Percentiles rank a stretch among this genome's conserved stretches.
Conservation (phyloP, 2,888 invertebrate genomes). For the Trichopoda pennipes region DNA sequence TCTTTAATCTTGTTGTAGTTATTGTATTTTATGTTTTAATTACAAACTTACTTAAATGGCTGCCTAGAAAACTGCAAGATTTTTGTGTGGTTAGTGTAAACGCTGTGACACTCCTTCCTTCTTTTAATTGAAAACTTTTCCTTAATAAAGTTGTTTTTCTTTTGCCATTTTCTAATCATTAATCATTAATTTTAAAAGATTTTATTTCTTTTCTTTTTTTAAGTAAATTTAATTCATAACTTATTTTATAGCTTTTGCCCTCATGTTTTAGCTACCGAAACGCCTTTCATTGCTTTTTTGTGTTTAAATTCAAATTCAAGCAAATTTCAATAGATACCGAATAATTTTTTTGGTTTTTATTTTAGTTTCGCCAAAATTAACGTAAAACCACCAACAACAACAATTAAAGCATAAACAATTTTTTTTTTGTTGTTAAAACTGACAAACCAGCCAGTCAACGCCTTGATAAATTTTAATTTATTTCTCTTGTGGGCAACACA, state of each 20-base stretch:
- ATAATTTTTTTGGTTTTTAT: neutral
- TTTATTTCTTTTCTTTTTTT: neutral
- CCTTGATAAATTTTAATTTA: constrained; percentile 30
- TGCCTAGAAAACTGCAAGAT: no score
- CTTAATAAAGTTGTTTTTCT: no score
- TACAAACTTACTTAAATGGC: no score
- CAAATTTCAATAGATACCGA: constrained; percentile 15
- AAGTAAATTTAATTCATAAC: neutral
- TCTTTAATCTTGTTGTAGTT: no score
- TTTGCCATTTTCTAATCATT: neutral
- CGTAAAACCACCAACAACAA: constrained; percentile 1
- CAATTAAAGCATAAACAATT: neutral
- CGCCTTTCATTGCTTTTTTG: neutral
- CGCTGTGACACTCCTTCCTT: no score
- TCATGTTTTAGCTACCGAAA: constrained; percentile 28
- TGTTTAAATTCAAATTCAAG: constrained; percentile 4
- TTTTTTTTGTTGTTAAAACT: no score
- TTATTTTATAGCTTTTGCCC: neutral
- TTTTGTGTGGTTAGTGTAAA: no score
- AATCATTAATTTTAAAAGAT: neutral
- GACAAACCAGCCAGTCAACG: constrained; percentile 45
- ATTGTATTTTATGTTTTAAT: no score
- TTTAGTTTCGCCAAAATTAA: constrained; percentile 24
- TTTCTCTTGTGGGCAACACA: neutral
- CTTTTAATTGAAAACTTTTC: no score